Conservation (phyloP, 2,888 invertebrate genomes). For the Cosmopolites sordidus region DNA sequence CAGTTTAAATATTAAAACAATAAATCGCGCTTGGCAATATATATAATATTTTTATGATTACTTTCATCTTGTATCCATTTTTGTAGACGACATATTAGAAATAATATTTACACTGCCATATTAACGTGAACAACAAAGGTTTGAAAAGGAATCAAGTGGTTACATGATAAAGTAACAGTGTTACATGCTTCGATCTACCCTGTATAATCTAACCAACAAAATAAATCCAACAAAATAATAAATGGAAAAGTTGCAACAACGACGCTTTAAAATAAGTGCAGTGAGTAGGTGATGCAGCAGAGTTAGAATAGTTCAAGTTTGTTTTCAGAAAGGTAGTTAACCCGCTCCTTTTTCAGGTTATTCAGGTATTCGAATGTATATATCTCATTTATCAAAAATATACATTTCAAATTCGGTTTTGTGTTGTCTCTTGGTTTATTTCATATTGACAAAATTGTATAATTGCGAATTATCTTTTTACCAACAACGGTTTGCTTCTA, state of each 20-base stretch:
- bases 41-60: too few species aligned
- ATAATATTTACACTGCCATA: too few species aligned
- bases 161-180: neutral
- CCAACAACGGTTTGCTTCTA: neutral
- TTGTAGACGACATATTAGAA: too few species aligned
- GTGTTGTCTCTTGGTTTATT: slow-evolving; percentile 23
- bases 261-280: neutral
- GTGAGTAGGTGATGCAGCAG: neutral
- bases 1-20: too few species aligned
- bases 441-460: slow-evolving; percentile 16
- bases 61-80: too few species aligned
- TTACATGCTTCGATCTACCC: slow-evolving; percentile 18
- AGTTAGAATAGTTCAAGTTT: neutral
- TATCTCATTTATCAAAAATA: slow-evolving; percentile 28
- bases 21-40: too few species aligned
- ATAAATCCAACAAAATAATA: slow-evolving; percentile 1
- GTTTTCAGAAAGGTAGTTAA: neutral
- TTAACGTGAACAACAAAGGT: neutral
- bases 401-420: slow-evolving; percentile 30
- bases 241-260: slow-evolving; percentile 1
- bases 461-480: slow-evolving; percentile 6
- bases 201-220: slow-evolving; percentile 23
- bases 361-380: slow-evolving; percentile 26
- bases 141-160: neutral
- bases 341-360: slow-evolving; percentile 4